Percentiles rank a stretch among this genome's conserved stretches.
Conservation (phyloP, 2,797 vertebrate genomes). For the Phoxinus dragarum region DNA sequence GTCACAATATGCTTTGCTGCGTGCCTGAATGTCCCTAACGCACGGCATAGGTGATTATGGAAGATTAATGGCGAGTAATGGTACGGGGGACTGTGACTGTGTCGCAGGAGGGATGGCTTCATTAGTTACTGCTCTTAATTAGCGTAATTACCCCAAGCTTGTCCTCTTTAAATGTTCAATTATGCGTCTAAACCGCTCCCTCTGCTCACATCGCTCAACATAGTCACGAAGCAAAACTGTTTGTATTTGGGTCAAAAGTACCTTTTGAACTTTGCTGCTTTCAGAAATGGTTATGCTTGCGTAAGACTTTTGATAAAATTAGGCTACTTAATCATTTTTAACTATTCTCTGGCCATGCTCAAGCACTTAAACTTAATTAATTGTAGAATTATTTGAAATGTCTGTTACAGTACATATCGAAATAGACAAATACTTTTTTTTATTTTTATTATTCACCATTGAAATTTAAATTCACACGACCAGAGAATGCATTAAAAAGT, state of each 20-base stretch:
- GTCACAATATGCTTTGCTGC: slow-evolving; percentile 26
- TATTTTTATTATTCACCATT: background rate
- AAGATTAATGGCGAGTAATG: slow-evolving; percentile 75
- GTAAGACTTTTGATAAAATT: background rate
- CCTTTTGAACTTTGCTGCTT: background rate
- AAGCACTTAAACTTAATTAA: background rate
- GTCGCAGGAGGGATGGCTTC: slow-evolving; percentile 66
- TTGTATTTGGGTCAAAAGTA: background rate
- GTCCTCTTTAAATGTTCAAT: slow-evolving; percentile 72
- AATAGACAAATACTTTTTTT: background rate
- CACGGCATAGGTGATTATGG: slow-evolving; percentile 68
- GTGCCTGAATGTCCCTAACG: slow-evolving; percentile 34
- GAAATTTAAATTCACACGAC: background rate
- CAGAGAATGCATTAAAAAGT: too few relatives aligned
- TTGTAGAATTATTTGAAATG: background rate
- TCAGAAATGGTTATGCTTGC: background rate
- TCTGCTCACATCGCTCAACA: slow-evolving; percentile 54
- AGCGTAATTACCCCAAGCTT: slow-evolving; percentile 73
- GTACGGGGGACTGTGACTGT: slow-evolving; percentile 65
- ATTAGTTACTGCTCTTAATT: slow-evolving; percentile 75
- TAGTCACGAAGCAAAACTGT: slow-evolving; percentile 17
- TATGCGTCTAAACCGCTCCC: slow-evolving; percentile 60
- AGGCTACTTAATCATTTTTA: background rate
- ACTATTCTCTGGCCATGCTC: background rate
- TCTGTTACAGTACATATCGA: background rate